Base-by-base conservation (phyloP, 2,888 invertebrate genomes). In the Acronicta aceris region DNA sequence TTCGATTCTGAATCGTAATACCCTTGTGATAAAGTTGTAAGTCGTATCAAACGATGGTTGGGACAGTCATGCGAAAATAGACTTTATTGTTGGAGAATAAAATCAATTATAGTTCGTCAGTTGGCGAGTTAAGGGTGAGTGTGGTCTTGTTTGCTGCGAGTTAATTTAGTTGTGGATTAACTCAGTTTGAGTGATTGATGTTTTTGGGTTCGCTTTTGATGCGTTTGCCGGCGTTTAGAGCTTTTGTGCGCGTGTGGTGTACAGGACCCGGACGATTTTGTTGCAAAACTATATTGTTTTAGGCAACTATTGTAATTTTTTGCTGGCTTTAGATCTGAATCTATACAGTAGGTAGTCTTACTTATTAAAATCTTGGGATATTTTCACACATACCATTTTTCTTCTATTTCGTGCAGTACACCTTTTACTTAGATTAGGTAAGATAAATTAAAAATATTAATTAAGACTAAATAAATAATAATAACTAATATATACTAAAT, bases 121-220 rank as follows among this genome's bases (percentile, higher is more conserved):
- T 38, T 60, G 47, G 53, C 53, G 63, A 57, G 74, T 86, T 88
- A 88, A 87, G 89, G 90, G 89, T 81, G 84, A 79, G 81, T 78
- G 81, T 83, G 86, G 68, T 70, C 65, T 78, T 78, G 78, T 89
- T 90, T 91, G 89, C 85, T 79, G 83, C 83, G 87, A 90, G 92
- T 91, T 93, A 93, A 93, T 93, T 93, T 93, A 90, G 93, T 92
- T 92, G 89, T 82, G 90, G 92, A 93, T 93, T 91, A 93, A 91
- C 88, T 91, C 86, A 83, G 89, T 90, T 89, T 89, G 90, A 91
- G 88, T 91, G 93, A 93, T 92, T 91, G 93, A 92, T 93, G 93
- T 91, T 89, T 90, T 88, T 88, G 88, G 87, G 79, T 66, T 81
- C 79, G 79, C 79, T 82, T 81, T 83, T 83, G 86, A 85, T 84